Evolutionary conservation across 2,888 invertebrate species (phyloP), one percentile per base, ranked within the genome.

Genomic region (Ennomos erosarius): DNA sequence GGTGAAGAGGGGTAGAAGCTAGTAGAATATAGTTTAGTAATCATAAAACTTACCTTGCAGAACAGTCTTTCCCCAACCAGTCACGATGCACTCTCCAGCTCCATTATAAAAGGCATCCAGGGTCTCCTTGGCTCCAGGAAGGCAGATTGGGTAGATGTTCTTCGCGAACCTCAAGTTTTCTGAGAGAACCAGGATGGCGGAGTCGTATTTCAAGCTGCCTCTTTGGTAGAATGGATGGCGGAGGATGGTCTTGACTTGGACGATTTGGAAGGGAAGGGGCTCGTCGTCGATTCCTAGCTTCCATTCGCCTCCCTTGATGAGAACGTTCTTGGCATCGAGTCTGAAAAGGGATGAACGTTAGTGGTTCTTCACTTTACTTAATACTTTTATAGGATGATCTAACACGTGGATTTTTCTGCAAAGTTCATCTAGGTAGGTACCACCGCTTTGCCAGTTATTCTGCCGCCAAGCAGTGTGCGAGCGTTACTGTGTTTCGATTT

Each of bases 281-380:
- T 97, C 97, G 51, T 96, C 96, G 66, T 96, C 96, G 70, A 96
- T 95, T 44, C 96, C 96, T 3, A 97, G 90, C 75, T 96, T 96
- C 96, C 96, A 97, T 93, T 96, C 97, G 0, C 97, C 97, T 0
- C 95, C 95, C 78, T 97, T 97, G 69, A 97, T 94, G 0, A 96
- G 92, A 0, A 97, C 90, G 76, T 96, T 95, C 67, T 90, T 90
- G 10, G 96, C 94, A 33, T 90, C 84, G 2, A 95, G 83, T 39
- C 96, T 96, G 81, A 43, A 35, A 9, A 11, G 8, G 2, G 33
- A 37, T 38, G 13, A 33, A 26, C 3, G 6, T 26, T 26, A 26
- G 6, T 6, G 26, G 26, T 26, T 26, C 26, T 26, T 26, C 26
- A 26, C 26, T 0, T 6, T 6, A 26, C 26, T 6, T 6, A 6